Percentiles rank a stretch among this genome's conserved stretches.
phyloP scores from a whole-genome alignment of 1,140 invertebrate species.

The Heliconius melpomene region DNA sequence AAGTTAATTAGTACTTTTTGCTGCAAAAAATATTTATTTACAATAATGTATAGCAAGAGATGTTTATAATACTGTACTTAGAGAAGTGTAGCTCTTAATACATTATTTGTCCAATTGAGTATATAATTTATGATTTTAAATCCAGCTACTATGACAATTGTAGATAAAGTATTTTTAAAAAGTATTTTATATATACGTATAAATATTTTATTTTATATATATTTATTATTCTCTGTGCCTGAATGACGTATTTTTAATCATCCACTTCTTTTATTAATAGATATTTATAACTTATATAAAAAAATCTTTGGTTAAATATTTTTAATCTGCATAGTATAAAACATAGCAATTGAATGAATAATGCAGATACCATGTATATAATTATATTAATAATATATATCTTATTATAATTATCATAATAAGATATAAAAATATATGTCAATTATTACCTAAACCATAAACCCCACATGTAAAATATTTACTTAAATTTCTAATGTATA shows the following conservation, averaged over 20 bases:
- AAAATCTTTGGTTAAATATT: constrained; percentile 38
- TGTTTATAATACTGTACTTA: no score
- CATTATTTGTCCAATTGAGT: no score
- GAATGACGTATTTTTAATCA: not conserved
- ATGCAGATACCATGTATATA: constrained; percentile 11
- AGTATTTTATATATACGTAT: no score
- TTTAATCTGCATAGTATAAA: constrained; percentile 25
- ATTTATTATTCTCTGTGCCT: no score
- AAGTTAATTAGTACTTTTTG: not conserved
- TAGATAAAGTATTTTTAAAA: no score
- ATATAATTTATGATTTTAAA: no score
- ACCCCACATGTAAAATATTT: constrained; percentile 27
- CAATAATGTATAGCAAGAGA: no score
- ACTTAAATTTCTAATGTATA: constrained; percentile 17
- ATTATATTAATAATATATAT: constrained; percentile 7
- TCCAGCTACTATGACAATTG: no score
- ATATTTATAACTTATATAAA: constrained; percentile 24
- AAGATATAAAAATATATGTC: constrained; percentile 43
- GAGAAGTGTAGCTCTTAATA: no score
- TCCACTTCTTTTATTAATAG: not conserved
- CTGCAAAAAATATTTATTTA: no score
- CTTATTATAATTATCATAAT: constrained; percentile 3
- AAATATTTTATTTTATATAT: no score
- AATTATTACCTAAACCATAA: constrained; percentile 37
- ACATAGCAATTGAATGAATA: constrained; percentile 24